Percentiles rank a stretch among this genome's conserved stretches.
Conservation (phyloP, 2,113 vertebrate species). For the Lonchura striata region DNA sequence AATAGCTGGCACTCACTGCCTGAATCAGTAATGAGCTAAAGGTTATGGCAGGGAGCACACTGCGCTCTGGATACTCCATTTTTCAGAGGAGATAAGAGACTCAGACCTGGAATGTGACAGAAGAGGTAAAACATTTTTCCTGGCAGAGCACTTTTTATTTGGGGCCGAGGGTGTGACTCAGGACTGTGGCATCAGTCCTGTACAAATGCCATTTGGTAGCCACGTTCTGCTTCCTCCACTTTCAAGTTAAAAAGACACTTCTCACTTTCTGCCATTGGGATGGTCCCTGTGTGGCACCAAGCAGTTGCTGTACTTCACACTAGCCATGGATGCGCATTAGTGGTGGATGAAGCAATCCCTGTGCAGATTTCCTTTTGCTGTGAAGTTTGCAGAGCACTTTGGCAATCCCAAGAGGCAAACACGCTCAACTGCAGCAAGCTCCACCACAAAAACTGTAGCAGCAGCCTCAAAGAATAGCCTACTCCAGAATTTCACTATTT, state of each 20-base stretch:
- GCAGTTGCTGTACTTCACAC: neutral
- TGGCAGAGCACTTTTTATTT: neutral
- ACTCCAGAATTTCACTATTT: neutral
- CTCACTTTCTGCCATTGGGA: neutral
- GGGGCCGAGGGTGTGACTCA: fast-evolving
- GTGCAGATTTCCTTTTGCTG: neutral
- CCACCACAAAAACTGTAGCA: neutral
- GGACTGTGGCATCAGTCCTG: neutral
- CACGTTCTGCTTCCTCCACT: neutral
- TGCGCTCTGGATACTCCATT: neutral
- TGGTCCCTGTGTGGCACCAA: neutral
- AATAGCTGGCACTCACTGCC: neutral
- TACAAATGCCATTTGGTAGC: neutral
- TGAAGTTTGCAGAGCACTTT: neutral
- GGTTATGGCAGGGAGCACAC: neutral
- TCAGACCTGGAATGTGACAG: neutral
- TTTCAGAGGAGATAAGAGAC: neutral
- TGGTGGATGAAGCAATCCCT: neutral
- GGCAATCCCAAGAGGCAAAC: neutral
- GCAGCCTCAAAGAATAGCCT: neutral
- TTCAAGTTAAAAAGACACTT: neutral
- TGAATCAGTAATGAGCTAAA: neutral
- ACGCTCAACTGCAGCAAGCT: neutral
- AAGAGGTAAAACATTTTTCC: neutral
- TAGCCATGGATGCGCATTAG: neutral